Conservation (phyloP, 2,888 invertebrate species). For the Xestia ashworthii region DNA sequence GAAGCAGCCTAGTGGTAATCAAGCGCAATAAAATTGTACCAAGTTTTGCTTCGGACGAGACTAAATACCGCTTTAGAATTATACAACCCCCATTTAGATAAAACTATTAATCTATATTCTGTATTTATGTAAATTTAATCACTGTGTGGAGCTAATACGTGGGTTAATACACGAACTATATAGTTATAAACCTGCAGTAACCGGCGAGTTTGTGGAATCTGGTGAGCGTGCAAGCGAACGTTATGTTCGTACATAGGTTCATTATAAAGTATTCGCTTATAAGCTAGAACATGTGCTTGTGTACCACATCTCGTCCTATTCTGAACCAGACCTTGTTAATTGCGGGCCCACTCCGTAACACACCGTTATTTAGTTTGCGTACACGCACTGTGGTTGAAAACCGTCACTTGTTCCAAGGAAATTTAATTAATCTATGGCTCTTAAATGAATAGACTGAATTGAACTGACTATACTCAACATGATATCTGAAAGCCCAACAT, state of each 20-base stretch:
- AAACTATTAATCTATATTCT: conserved; percentile 54
- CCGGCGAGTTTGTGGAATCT: conserved; percentile 50
- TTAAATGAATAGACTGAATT: neutral
- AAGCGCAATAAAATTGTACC: conserved; percentile 24
- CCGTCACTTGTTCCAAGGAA: conserved; percentile 19
- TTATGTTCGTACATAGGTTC: conserved; percentile 48
- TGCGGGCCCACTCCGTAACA: conserved; percentile 71
- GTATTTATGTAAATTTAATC: conserved; percentile 69
- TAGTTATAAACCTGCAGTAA: conserved; percentile 61
- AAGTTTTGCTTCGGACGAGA: conserved; percentile 14
- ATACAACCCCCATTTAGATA: conserved; percentile 44
- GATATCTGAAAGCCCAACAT: neutral
- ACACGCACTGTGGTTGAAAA: conserved; percentile 54
- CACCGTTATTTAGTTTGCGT: conserved; percentile 77
- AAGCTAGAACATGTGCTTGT: conserved; percentile 55
- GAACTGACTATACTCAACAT: neutral
- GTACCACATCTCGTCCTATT: conserved; percentile 71
- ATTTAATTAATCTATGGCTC: neutral
- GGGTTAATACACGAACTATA: conserved; percentile 56
- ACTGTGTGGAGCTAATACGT: conserved; percentile 51
- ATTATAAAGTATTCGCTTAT: conserved; percentile 61
- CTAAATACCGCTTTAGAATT: conserved; percentile 24
- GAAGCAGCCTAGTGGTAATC: conserved; percentile 14
- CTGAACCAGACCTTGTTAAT: conserved; percentile 81
- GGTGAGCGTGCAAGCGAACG: conserved; percentile 28